Conservation (phyloP, 2,113 vertebrate genomes). For the Mustelus asterias region DNA sequence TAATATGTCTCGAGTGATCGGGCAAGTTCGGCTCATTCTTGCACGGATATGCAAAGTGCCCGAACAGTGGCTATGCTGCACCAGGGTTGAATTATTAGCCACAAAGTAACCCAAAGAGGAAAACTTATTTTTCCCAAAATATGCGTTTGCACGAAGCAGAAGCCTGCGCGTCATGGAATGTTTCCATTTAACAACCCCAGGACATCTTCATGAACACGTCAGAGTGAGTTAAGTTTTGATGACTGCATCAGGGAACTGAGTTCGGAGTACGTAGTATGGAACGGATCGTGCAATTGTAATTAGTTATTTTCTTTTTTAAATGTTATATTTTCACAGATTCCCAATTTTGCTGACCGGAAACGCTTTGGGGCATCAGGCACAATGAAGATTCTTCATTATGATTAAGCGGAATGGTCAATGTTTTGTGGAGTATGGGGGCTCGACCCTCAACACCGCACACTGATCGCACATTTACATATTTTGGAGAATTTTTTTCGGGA, state of each 20-base stretch:
- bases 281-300: neutral
- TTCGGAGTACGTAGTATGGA: neutral
- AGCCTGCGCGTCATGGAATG: neutral
- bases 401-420: conserved; percentile 53
- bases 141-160: neutral
- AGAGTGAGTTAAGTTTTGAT: neutral
- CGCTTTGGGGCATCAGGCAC: conserved; percentile 66
- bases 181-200: neutral
- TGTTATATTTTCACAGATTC: conserved; percentile 60
- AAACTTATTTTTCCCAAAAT: neutral
- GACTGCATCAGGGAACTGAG: neutral
- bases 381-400: conserved; percentile 83
- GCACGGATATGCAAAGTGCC: neutral
- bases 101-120: neutral
- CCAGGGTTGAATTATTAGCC: neutral
- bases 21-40: neutral
- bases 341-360: conserved; percentile 83
- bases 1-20: neutral
- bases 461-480: neutral
- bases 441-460: neutral
- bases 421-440: neutral
- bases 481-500: neutral
- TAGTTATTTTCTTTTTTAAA: neutral
- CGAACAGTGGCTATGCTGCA: neutral
- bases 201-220: neutral